Evolutionary conservation across 2,888 invertebrate genomes (phyloP).

Genomic region (Caenorhabditis becei): DNA sequence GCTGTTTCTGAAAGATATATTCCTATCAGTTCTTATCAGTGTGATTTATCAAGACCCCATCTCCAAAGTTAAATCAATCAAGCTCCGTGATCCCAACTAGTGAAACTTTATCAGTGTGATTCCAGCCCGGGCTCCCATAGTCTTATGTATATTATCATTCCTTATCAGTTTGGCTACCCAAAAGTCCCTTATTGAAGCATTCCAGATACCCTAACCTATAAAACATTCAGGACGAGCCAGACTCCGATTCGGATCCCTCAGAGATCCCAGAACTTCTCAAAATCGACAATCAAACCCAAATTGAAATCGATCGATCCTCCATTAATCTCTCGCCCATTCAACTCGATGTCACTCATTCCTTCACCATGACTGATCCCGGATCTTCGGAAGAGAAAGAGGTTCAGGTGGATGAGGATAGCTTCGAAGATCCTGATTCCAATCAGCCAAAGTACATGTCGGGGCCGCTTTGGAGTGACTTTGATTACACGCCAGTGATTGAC

Average conservation of each 20-base stretch:
- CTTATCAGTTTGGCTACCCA: too few species aligned
- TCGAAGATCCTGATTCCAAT: slow-evolving; percentile 20
- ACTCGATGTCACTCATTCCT: slow-evolving; percentile 32
- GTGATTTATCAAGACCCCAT: too few species aligned
- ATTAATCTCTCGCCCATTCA: slow-evolving; percentile 49
- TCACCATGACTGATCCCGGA: slow-evolving; percentile 55
- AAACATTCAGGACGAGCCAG: slow-evolving; percentile 28
- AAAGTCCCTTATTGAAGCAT: too few species aligned
- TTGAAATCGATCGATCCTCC: slow-evolving; percentile 38
- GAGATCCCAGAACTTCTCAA: slow-evolving; percentile 1
- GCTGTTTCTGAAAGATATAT: slow-evolving; percentile 1
- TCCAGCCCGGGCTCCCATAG: too few species aligned
- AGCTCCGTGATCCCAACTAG: too few species aligned
- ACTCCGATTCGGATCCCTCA: slow-evolving; percentile 10
- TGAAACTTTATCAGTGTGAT: too few species aligned
- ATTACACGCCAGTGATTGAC: slow-evolving; percentile 39
- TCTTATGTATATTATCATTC: too few species aligned
- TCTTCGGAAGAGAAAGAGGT: slow-evolving; percentile 44
- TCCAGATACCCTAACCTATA: neutral
- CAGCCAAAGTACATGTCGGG: slow-evolving; percentile 12
- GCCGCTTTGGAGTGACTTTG: slow-evolving; percentile 64
- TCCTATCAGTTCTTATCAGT: neutral
- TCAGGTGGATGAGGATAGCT: slow-evolving; percentile 48
- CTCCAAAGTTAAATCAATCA: too few species aligned
- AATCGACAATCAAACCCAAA: slow-evolving; percentile 51